These are phyloP conservation scores for Colletes collaris DNA, from an alignment of 2,888 invertebrate species.

Conservation along the genomic window DNA sequence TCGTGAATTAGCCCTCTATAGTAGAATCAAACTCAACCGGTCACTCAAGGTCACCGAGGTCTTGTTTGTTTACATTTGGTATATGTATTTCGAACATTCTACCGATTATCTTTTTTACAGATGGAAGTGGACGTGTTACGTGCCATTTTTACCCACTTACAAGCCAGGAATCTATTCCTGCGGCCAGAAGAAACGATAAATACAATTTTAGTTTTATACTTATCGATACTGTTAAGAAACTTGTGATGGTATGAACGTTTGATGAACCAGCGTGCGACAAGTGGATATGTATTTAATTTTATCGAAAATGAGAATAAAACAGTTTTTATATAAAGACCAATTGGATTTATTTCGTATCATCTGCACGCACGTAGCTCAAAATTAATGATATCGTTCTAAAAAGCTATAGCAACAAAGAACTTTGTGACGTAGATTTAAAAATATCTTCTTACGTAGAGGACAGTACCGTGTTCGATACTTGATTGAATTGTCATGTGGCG, in stretches of 20 bases:
- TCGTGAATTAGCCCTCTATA: no score
- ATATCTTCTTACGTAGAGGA: background rate
- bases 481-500: constrained; percentile 14
- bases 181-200: constrained; percentile 30
- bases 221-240: background rate
- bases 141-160: constrained; percentile 90
- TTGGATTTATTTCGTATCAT: background rate
- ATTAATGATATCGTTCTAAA: background rate
- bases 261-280: background rate
- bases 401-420: no score
- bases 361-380: background rate
- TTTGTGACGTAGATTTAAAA: background rate
- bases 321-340: constrained; percentile 8
- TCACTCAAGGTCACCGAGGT: no score
- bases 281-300: background rate
- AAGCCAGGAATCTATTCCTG: constrained; percentile 61
- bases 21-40: no score
- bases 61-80: background rate
- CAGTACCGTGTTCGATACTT: background rate
- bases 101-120: constrained; percentile 80
- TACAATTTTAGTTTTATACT: background rate
- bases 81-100: constrained; percentile 1
- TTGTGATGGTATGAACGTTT: background rate
- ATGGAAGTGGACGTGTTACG: constrained; percentile 87
- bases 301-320: constrained; percentile 13